These are phyloP conservation scores for Jacana jacana DNA, from an alignment of 2,113 vertebrate genomes.

Conservation along the genomic window DNA sequence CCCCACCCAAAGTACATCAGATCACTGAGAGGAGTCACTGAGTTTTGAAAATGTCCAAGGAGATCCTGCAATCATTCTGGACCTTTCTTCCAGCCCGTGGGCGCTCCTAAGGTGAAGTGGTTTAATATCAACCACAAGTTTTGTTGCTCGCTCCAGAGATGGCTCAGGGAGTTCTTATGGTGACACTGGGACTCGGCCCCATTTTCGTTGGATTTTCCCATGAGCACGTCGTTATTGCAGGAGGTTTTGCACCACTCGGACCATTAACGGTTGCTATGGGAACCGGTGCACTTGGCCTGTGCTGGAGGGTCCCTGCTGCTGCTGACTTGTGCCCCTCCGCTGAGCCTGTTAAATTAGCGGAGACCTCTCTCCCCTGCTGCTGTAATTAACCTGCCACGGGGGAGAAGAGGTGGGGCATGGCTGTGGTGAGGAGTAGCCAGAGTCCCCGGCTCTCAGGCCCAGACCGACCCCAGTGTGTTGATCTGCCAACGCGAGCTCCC, in stretches of 20 bases:
- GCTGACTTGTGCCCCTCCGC: neutral
- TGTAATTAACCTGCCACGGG: neutral
- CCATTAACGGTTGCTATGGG: slow-evolving; percentile 23
- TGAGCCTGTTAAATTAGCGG: neutral
- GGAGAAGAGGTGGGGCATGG: neutral
- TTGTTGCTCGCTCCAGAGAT: neutral
- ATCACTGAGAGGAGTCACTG: neutral
- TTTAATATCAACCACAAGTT: neutral
- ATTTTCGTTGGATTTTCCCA: neutral
- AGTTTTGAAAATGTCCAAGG: neutral
- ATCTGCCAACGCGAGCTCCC: neutral
- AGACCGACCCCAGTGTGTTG: neutral
- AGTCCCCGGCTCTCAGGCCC: too few relatives aligned
- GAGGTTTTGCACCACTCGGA: neutral
- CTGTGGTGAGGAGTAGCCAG: neutral
- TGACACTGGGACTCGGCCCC: neutral
- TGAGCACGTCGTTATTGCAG: neutral
- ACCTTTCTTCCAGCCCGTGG: neutral
- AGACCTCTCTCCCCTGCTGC: neutral
- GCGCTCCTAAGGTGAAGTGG: neutral
- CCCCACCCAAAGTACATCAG: neutral
- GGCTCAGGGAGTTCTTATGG: neutral
- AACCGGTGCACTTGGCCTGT: neutral
- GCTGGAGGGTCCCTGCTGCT: neutral
- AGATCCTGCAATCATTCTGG: neutral